Conservation (phyloP, 2,888 invertebrate genomes). For the Linnaemya tessellans region DNA sequence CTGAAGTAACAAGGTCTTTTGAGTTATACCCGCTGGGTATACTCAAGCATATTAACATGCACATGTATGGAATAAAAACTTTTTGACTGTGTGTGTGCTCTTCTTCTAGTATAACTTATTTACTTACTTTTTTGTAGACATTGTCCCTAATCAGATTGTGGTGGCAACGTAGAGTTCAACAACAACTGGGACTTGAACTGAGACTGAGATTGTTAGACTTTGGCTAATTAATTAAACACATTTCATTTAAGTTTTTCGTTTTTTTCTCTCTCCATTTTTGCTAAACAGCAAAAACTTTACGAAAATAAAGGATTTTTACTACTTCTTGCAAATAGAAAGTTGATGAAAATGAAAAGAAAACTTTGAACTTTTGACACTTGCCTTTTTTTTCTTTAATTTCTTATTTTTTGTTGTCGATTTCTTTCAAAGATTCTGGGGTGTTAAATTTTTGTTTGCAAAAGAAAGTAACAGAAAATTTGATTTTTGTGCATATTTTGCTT, state of each 20-base stretch:
- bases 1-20: too few relatives aligned
- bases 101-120: not conserved
- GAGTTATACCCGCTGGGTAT: too few relatives aligned
- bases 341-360: slow-evolving; percentile 48
- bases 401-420: too few relatives aligned
- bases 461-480: not conserved
- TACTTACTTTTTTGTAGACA: slow-evolving; percentile 42
- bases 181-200: slow-evolving; percentile 62
- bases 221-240: slow-evolving; percentile 75
- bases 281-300: not conserved
- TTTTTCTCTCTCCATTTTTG: not conserved
- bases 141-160: slow-evolving; percentile 70
- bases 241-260: slow-evolving; percentile 64
- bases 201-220: slow-evolving; percentile 65
- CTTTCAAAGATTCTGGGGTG: not conserved
- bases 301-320: slow-evolving; percentile 8
- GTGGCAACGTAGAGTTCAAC: slow-evolving; percentile 68
- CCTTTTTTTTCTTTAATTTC: not conserved
- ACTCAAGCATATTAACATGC: slow-evolving; percentile 14
- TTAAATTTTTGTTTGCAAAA: slow-evolving; percentile 8
- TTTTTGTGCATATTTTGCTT: not conserved
- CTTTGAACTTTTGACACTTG: slow-evolving; percentile 61
- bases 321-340: not conserved
- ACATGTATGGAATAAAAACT: slow-evolving; percentile 26
- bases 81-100: slow-evolving; percentile 20